Evolutionary conservation across 2,797 vertebrate genomes (phyloP).

Genomic region (Ambastaia sidthimunki): DNA sequence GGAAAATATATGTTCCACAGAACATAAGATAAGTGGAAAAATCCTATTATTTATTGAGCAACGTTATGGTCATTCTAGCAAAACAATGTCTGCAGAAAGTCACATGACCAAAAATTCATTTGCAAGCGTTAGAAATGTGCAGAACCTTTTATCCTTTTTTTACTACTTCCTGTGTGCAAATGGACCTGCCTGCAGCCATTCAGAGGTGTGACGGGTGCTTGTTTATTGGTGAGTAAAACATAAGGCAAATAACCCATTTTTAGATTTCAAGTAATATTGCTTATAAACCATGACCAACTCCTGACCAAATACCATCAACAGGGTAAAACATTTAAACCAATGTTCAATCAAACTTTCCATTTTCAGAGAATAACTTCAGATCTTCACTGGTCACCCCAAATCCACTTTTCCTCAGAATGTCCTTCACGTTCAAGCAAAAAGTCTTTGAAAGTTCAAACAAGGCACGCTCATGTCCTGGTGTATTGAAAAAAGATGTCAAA

Average conservation of each 20-base stretch:
- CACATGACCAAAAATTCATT: not conserved
- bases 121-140: not conserved
- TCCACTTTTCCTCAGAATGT: constrained; percentile 12
- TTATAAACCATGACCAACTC: not conserved
- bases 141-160: not conserved
- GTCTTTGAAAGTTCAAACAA: constrained; percentile 12
- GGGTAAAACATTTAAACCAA: constrained; percentile 2
- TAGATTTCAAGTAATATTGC: constrained; percentile 33
- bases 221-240: constrained; percentile 4
- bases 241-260: not conserved
- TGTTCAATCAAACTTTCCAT: constrained; percentile 8
- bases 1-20: not conserved
- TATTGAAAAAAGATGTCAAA: not conserved
- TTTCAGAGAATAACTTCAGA: not conserved
- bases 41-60: not conserved
- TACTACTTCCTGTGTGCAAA: not conserved
- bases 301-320: not conserved
- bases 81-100: not conserved
- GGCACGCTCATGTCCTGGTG: constrained; percentile 27
- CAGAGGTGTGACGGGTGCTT: not conserved
- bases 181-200: not conserved
- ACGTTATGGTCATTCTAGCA: not conserved
- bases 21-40: not conserved
- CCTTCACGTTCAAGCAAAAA: not conserved
- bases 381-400: not conserved